Base-by-base conservation (phyloP, 2,888 invertebrate genomes). In the Conus canariensis region DNA sequence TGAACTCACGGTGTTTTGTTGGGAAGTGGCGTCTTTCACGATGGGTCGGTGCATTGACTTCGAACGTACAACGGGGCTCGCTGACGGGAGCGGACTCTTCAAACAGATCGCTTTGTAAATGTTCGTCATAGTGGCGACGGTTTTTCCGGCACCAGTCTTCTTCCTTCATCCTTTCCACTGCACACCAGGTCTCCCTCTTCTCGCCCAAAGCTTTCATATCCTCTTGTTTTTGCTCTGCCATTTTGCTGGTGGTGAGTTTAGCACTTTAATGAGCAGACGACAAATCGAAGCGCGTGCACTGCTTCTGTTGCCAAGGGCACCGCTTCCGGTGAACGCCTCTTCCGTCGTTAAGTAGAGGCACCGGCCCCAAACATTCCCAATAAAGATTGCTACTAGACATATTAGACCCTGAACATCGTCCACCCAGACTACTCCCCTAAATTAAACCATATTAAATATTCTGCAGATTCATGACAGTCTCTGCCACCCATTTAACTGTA, bases 91-190 rank as follows among this genome's bases (percentile, higher is more conserved):
- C 82, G 0, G 82, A 19, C 56, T 82, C 82, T 19, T 93, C 88
- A 90, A 95, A 94, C 56, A 93, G 94, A 0, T 92, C 91, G 90
- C 94, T 95, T 10, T 88, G 90, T 88, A 94, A 92, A 58, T 94
- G 93, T 12, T 92, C 83, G 64, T 92, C 90, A 83, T 92, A 90
- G 90, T 95, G 95, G 90, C 93, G 92, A 77, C 95, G 91, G 64
- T 94, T 92, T 87, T 94, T 94, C 67, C 95, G 92, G 90, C 94
- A 94, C 95, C 95, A 95, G 90, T 92, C 94, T 89, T 95, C 94
- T 91, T 95, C 95, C 90, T 95, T 95, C 91, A 94, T 94, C 92
- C 92, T 92, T 89, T 95, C 95, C 58, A 96, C 95, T 0, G 95
- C 93, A 91, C 95, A 96, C 95, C 95, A 95, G 6, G 95, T 94